Evolutionary conservation across 2,113 vertebrate genomes (phyloP).

Genomic region (Atrichornis clamosus): DNA sequence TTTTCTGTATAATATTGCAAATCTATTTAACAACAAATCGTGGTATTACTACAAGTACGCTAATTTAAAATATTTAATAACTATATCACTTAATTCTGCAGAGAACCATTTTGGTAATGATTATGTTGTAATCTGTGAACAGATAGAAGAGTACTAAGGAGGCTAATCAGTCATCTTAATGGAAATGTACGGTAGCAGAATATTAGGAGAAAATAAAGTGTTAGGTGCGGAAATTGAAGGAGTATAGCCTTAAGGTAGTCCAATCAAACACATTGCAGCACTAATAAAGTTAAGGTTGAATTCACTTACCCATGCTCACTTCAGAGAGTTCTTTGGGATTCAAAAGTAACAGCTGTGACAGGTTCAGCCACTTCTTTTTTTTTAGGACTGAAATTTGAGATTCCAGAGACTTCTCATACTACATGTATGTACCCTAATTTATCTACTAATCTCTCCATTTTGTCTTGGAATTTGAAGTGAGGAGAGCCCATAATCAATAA

Average conservation of each 20-base stretch:
- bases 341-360: background rate
- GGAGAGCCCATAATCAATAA: background rate
- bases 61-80: background rate
- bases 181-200: background rate
- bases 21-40: background rate
- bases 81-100: background rate
- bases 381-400: background rate
- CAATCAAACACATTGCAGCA: background rate
- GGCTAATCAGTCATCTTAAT: background rate
- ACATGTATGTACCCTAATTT: fast-evolving
- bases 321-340: background rate
- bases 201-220: background rate
- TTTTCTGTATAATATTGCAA: background rate
- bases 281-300: background rate
- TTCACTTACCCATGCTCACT: background rate
- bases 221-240: background rate
- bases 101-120: background rate
- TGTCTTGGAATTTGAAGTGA: background rate
- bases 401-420: background rate
- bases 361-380: background rate
- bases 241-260: background rate
- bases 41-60: background rate
- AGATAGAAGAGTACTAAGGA: background rate
- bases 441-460: background rate
- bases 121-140: background rate